phyloP scores from a whole-genome alignment of 1,140 invertebrate genomes.

The Achroia grisella region DNA sequence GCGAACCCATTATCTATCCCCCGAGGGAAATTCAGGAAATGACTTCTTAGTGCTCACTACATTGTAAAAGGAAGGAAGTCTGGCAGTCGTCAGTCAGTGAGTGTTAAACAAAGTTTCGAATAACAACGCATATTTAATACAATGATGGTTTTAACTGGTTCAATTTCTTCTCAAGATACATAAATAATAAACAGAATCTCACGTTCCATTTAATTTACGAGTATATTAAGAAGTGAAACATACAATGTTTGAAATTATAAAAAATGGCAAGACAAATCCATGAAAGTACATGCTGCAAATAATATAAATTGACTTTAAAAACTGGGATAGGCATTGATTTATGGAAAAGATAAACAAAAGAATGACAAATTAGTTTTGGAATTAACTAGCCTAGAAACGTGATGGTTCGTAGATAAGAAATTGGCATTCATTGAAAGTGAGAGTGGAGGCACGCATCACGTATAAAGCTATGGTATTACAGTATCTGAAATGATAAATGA shows the following conservation, averaged over 20 bases:
- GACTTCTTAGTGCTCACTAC: too few species aligned
- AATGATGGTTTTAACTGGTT: too few species aligned
- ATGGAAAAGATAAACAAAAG: background rate
- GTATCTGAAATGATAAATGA: too few species aligned
- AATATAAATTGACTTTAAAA: background rate
- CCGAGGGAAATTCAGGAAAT: too few species aligned
- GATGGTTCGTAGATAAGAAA: slow-evolving; percentile 5
- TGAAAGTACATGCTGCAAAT: background rate
- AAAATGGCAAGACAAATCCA: background rate
- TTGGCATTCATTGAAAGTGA: slow-evolving; percentile 6
- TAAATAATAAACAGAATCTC: background rate
- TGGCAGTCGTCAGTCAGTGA: background rate
- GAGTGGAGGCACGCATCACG: slow-evolving; percentile 5
- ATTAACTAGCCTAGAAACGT: slow-evolving; percentile 5
- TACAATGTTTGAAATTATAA: background rate
- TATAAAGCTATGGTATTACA: background rate
- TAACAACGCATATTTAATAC: too few species aligned
- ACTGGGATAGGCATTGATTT: background rate
- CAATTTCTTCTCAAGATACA: background rate
- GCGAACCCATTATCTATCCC: too few species aligned
- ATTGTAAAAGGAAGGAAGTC: too few species aligned
- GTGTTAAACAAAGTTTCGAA: background rate
- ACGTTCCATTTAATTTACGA: slow-evolving; percentile 1
- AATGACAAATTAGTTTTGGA: slow-evolving; percentile 4
- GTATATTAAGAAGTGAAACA: background rate